Evolutionary conservation across 1,140 invertebrate species (phyloP).

Genomic region (Pachypeltis micranthus): DNA sequence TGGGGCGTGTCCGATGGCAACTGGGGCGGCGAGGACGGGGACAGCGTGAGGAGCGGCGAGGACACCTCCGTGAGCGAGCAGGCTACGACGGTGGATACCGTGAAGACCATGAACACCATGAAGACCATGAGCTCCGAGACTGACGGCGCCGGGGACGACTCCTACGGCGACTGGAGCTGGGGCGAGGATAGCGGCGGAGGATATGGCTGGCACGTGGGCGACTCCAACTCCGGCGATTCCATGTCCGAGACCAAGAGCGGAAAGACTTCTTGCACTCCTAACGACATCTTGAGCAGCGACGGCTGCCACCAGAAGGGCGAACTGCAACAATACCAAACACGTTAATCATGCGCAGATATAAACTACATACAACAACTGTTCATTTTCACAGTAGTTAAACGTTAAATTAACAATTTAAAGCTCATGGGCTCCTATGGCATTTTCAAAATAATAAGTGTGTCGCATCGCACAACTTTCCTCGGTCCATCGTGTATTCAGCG

Average conservation of each 20-base stretch:
- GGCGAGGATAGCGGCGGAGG: not conserved
- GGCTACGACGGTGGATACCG: conserved; percentile 1
- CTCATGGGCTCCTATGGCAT: too few relatives aligned
- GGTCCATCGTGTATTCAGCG: too few relatives aligned
- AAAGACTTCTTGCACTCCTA: not conserved
- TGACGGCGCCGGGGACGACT: not conserved
- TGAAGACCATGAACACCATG: not conserved
- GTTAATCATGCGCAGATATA: too few relatives aligned
- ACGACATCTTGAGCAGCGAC: not conserved
- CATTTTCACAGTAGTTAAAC: too few relatives aligned
- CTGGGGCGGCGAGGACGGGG: not conserved
- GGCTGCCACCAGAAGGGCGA: not conserved
- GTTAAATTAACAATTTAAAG: too few relatives aligned
- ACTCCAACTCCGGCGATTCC: not conserved
- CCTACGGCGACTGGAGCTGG: not conserved
- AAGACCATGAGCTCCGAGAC: not conserved
- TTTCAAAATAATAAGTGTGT: too few relatives aligned
- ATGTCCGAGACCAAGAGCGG: not conserved
- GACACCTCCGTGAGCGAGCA: not conserved
- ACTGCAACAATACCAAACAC: not conserved
- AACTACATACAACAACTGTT: too few relatives aligned
- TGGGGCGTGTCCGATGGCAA: not conserved
- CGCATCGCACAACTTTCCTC: too few relatives aligned
- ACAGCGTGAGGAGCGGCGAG: not conserved
- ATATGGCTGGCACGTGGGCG: not conserved